Percentiles rank a stretch among this genome's conserved stretches.
Evolutionary conservation across 2,888 invertebrate species (phyloP).

Genomic region (Alviniconcha strummeri): DNA sequence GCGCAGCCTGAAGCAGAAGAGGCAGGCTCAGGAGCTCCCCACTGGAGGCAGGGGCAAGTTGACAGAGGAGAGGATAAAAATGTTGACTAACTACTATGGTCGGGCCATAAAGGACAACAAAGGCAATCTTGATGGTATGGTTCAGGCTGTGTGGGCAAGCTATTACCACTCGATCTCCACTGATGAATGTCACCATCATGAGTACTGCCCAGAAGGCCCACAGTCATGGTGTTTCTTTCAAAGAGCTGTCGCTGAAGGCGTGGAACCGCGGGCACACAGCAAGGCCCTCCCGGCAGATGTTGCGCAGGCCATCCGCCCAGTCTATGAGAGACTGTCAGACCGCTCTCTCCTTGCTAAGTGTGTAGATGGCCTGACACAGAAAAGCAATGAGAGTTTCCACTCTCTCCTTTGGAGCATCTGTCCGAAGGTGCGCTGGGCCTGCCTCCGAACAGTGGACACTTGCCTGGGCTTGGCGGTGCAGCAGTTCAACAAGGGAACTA

Average conservation of each 20-base stretch:
- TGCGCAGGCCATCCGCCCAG: background rate
- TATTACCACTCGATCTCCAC: too few relatives aligned
- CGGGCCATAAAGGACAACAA: background rate
- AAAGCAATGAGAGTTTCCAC: background rate
- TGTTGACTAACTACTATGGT: constrained; percentile 1
- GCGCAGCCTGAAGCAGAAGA: background rate
- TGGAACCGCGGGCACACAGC: background rate
- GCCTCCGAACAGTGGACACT: background rate
- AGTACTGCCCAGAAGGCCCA: too few relatives aligned
- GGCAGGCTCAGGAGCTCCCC: background rate
- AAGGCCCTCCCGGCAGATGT: background rate
- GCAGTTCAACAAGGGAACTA: background rate
- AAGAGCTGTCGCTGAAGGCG: background rate
- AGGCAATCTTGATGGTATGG: background rate
- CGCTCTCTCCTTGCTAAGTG: background rate
- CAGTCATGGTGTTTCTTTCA: background rate
- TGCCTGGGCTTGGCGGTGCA: background rate
- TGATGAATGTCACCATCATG: too few relatives aligned
- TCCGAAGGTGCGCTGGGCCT: background rate
- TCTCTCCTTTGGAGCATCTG: background rate
- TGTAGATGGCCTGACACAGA: background rate
- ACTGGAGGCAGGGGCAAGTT: background rate
- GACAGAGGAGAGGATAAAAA: background rate
- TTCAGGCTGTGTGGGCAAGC: background rate
- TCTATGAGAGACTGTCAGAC: background rate